Evolutionary conservation across 2,797 vertebrate species (phyloP).

Genomic region (Spondyliosoma cantharus): DNA sequence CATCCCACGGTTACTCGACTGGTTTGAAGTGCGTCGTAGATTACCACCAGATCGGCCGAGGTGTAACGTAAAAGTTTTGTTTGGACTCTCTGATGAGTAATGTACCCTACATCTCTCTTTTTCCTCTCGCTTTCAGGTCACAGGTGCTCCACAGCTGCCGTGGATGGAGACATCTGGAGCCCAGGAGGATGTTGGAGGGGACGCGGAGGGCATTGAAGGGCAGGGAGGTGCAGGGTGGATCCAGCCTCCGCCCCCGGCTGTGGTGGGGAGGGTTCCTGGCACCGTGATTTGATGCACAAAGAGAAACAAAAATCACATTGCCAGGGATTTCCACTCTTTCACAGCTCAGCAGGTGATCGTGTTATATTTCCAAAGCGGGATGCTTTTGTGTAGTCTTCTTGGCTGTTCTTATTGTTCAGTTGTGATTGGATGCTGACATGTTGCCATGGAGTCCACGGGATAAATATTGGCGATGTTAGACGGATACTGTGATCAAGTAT

Average conservation of each 20-base stretch:
- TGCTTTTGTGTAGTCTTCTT: slow-evolving; percentile 22
- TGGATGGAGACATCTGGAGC: slow-evolving; percentile 59
- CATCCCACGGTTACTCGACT: slow-evolving; percentile 10
- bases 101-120: slow-evolving; percentile 39
- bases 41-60: slow-evolving; percentile 30
- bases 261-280: slow-evolving; percentile 89
- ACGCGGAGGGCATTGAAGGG: slow-evolving; percentile 36
- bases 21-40: slow-evolving; percentile 35
- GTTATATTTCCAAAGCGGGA: slow-evolving; percentile 39
- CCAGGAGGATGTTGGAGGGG: slow-evolving; percentile 40
- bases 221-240: slow-evolving; percentile 38
- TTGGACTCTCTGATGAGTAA: slow-evolving; percentile 30
- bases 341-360: slow-evolving; percentile 76
- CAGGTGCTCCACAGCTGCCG: slow-evolving; percentile 76
- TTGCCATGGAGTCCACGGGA: slow-evolving; percentile 47
- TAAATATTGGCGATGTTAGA: slow-evolving; percentile 38
- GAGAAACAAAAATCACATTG: slow-evolving; percentile 90
- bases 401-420: neutral
- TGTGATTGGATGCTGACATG: slow-evolving; percentile 29
- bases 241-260: slow-evolving; percentile 68
- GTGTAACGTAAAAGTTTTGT: slow-evolving; percentile 32
- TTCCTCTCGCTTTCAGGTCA: slow-evolving; percentile 65
- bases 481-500: slow-evolving; percentile 18
- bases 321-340: slow-evolving; percentile 91
- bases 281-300: slow-evolving; percentile 90